phyloP scores from a whole-genome alignment of 2,113 vertebrate species.

The Rhinoptilus africanus region DNA sequence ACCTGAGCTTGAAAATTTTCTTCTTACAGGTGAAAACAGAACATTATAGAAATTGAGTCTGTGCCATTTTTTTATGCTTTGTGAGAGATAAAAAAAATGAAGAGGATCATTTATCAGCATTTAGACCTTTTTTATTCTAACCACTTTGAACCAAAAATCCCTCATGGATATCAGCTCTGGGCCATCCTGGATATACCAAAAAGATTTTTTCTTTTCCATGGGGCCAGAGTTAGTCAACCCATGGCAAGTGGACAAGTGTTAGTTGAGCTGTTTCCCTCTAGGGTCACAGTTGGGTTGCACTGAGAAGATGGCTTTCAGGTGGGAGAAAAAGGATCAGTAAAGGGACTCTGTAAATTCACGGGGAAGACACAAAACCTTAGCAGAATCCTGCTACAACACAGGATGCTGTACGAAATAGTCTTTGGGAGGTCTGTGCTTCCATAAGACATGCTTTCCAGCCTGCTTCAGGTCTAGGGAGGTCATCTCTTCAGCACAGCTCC shows the following conservation, averaged over 20 bases:
- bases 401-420: neutral
- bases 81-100: neutral
- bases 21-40: slow-evolving; percentile 44
- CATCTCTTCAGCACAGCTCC: neutral
- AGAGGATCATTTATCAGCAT: neutral
- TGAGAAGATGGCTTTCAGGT: neutral
- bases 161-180: neutral
- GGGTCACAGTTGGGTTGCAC: neutral
- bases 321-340: neutral
- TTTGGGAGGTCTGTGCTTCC: neutral
- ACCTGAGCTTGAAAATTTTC: slow-evolving; percentile 51
- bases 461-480: neutral
- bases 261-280: neutral
- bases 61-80: slow-evolving; percentile 8
- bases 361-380: neutral
- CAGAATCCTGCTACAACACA: neutral
- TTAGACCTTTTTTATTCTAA: neutral
- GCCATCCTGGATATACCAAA: neutral
- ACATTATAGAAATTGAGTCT: slow-evolving; percentile 9
- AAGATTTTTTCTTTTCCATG: too few relatives aligned
- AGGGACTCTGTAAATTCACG: neutral
- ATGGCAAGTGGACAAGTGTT: neutral
- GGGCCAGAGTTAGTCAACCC: neutral
- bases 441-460: neutral
- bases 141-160: neutral